Evolutionary conservation across 2,113 vertebrate species (phyloP).

Genomic region (Xenopus laevis): DNA sequence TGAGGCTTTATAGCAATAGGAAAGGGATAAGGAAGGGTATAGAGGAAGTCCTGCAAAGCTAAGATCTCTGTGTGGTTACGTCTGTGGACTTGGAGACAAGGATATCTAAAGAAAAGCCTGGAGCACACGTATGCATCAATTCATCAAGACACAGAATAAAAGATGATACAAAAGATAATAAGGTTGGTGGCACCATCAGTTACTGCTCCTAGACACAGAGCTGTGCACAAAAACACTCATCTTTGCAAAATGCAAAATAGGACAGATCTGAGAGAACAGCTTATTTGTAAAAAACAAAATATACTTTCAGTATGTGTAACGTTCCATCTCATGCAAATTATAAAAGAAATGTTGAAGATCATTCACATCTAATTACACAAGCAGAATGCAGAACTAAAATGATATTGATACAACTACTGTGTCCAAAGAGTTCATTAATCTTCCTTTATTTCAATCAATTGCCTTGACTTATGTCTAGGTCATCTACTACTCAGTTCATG

Average conservation of each 20-base stretch:
- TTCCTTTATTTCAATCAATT: no score
- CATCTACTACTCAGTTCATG: no score
- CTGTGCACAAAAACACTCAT: constrained; percentile 9
- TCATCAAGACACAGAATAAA: constrained; percentile 2
- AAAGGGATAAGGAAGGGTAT: constrained; percentile 26
- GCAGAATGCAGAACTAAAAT: no score
- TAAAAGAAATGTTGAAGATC: no score
- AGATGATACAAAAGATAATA: not conserved
- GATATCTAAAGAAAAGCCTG: not conserved
- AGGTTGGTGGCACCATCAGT: constrained; percentile 13
- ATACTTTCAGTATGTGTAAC: no score
- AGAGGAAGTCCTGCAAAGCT: constrained; percentile 37
- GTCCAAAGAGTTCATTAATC: no score
- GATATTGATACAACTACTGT: no score
- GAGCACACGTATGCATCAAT: constrained; percentile 2
- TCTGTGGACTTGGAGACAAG: constrained; percentile 40
- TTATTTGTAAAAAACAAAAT: no score
- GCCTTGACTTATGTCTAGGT: no score
- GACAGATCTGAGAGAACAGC: no score
- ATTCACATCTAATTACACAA: no score
- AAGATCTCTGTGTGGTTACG: constrained; percentile 17
- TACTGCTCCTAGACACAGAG: constrained; percentile 41
- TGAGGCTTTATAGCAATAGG: not conserved
- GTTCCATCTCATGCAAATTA: no score
- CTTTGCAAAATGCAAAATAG: not conserved